Conservation (phyloP, 2,113 vertebrate genomes). For the Callipepla squamata region DNA sequence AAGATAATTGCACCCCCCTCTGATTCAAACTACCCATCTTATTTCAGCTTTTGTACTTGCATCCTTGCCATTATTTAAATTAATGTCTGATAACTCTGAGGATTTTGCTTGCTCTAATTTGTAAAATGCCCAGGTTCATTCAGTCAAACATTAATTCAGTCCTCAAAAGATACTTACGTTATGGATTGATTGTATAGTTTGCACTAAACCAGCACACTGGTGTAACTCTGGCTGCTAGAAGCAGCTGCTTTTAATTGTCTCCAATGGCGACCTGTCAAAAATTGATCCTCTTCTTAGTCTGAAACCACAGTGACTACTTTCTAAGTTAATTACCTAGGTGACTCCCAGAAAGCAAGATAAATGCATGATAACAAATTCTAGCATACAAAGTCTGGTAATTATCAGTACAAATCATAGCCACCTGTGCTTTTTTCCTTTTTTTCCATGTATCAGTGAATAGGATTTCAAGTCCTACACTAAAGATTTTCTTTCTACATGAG, state of each 20-base stretch:
- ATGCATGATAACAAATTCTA: constrained; percentile 72
- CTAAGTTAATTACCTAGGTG: constrained; percentile 80
- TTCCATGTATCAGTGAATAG: constrained; percentile 7
- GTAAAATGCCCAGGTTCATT: constrained; percentile 40
- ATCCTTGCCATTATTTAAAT: background rate
- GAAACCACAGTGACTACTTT: constrained; percentile 68
- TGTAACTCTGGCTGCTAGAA: background rate
- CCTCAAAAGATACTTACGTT: constrained; percentile 7
- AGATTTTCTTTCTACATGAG: background rate
- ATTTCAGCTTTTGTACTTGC: background rate
- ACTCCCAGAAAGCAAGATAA: constrained; percentile 67
- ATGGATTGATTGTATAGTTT: constrained; percentile 2
- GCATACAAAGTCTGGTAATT: constrained; percentile 78
- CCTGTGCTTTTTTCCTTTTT: constrained; percentile 1
- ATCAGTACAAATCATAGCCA: constrained; percentile 72
- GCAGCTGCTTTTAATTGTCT: constrained; percentile 17
- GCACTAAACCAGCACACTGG: background rate
- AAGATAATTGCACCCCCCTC: rapidly evolving
- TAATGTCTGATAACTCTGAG: background rate
- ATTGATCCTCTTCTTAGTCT: constrained; percentile 56
- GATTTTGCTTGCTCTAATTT: background rate
- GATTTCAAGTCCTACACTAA: background rate
- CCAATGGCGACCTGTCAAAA: constrained; percentile 56
- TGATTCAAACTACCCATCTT: background rate
- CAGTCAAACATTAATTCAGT: constrained; percentile 17